Conservation (phyloP, 2,797 vertebrate species). For the Merluccius polli region DNA sequence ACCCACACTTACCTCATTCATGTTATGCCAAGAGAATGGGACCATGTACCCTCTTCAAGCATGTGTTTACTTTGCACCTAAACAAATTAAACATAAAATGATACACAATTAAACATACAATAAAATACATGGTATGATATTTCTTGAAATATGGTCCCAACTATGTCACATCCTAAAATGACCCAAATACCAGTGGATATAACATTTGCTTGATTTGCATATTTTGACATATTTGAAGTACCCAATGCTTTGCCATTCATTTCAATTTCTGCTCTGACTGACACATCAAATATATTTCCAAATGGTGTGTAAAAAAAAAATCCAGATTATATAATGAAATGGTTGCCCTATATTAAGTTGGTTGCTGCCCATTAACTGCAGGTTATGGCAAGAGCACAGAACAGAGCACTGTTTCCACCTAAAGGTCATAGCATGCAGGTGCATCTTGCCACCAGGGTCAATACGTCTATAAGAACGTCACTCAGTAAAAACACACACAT, state of each 20-base stretch:
- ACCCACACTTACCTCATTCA: no score
- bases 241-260: not conserved
- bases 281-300: not conserved
- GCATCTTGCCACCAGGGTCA: not conserved
- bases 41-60: not conserved
- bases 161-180: not conserved
- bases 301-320: not conserved
- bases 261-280: constrained; percentile 4
- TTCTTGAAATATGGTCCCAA: not conserved
- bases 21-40: not conserved
- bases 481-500: not conserved
- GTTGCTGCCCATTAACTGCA: not conserved
- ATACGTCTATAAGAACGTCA: not conserved
- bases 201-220: not conserved
- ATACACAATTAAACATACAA: no score
- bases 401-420: not conserved
- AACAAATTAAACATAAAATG: not conserved
- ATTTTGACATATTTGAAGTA: constrained; percentile 1
- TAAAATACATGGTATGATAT: not conserved
- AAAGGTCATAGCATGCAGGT: not conserved
- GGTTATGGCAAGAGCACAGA: not conserved
- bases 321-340: not conserved
- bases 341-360: not conserved
- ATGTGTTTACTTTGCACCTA: not conserved
- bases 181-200: not conserved